A percentile compares a stretch with the other conserved stretches of the same genome.
Evolutionary conservation across 1,140 invertebrate genomes (phyloP).

Genomic region (Drosophila carrolli): DNA sequence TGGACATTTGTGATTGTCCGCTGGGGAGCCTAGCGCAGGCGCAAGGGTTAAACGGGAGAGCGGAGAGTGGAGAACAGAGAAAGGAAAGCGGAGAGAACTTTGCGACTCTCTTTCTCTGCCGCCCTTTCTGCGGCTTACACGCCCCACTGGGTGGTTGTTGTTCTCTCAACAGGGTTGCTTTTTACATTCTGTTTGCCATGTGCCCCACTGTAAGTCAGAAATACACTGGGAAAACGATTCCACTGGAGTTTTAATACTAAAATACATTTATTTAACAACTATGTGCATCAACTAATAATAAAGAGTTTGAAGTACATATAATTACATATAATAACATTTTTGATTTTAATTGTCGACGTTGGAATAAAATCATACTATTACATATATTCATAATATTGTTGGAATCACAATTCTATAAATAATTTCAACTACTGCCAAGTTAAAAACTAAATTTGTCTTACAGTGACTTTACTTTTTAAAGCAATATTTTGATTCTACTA

Average conservation of each 20-base stretch:
- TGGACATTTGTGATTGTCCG: constrained; percentile 45
- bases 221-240: neutral
- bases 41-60: constrained; percentile 45
- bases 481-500: too few species aligned
- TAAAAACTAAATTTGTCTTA: too few species aligned
- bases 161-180: constrained; percentile 62
- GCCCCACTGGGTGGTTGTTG: constrained; percentile 70
- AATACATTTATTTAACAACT: neutral
- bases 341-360: too few species aligned
- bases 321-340: too few species aligned
- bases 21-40: constrained; percentile 30
- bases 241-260: too few species aligned
- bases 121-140: constrained; percentile 49
- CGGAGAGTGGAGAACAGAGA: constrained; percentile 3
- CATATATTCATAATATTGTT: too few species aligned
- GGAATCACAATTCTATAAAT: too few species aligned
- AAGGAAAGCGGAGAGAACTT: constrained; percentile 2
- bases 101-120: constrained; percentile 18
- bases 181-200: constrained; percentile 58
- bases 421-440: too few species aligned
- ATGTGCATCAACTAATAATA: neutral
- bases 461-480: too few species aligned
- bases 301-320: too few species aligned
- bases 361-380: too few species aligned
- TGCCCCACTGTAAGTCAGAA: constrained; percentile 56